phyloP scores from a whole-genome alignment of 2,113 vertebrate species.

The Xiphophorus maculatus region DNA sequence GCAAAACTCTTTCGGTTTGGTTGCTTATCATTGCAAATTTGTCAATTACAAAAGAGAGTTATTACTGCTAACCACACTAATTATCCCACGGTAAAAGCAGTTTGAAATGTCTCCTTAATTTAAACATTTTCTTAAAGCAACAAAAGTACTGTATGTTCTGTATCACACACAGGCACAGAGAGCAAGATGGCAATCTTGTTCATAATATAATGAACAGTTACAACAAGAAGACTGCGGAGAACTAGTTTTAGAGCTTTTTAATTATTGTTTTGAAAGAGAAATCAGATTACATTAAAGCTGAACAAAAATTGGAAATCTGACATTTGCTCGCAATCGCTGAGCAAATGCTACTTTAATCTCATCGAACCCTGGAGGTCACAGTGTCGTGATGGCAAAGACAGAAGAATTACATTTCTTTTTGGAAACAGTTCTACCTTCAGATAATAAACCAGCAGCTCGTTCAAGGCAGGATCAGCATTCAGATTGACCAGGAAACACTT shows the following conservation, averaged over 20 bases:
- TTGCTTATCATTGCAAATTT: not conserved
- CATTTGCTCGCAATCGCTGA: not conserved
- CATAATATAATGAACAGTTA: not conserved
- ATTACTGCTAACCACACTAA: not conserved
- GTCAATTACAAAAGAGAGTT: not conserved
- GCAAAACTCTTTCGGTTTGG: not conserved
- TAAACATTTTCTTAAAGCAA: not conserved
- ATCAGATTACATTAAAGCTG: not conserved
- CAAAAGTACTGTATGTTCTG: not conserved
- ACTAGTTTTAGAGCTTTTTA: not conserved
- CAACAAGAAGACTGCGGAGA: too few species aligned
- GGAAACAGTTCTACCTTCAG: slow-evolving; percentile 85
- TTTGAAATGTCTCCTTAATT: not conserved
- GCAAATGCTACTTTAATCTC: not conserved
- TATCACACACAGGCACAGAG: not conserved
- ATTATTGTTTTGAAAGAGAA: not conserved
- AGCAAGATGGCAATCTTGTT: not conserved
- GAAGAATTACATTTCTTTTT: not conserved
- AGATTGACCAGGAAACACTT: slow-evolving; percentile 98
- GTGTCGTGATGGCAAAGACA: not conserved
- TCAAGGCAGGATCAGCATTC: slow-evolving; percentile 96
- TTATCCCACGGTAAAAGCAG: not conserved
- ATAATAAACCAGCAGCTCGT: slow-evolving; percentile 97
- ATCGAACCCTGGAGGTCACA: not conserved
- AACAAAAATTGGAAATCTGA: too few species aligned